phyloP scores from a whole-genome alignment of 1,140 invertebrate species.

The Drosophila punjabiensis region DNA sequence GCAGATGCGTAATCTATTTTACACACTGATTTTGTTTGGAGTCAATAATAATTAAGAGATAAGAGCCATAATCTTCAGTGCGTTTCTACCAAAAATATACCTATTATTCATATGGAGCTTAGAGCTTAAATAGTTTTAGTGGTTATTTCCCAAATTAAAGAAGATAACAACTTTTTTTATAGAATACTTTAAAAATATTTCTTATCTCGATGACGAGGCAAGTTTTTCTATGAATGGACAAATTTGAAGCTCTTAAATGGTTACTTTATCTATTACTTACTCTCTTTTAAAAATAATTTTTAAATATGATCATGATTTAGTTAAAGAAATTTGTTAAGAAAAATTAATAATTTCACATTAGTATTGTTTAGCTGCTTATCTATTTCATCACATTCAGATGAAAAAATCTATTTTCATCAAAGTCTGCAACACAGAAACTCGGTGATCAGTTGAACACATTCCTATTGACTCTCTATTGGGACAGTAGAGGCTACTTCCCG shows the following conservation, averaged over 20 bases:
- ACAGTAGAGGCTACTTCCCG: conserved; percentile 3
- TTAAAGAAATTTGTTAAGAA: neutral
- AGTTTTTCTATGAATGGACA: neutral
- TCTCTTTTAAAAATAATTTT: neutral
- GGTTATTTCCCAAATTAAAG: neutral
- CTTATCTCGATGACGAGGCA: neutral
- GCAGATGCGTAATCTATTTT: neutral
- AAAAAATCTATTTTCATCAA: neutral
- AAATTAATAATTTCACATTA: neutral
- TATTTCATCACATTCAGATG: no score
- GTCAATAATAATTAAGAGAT: neutral
- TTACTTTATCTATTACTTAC: neutral
- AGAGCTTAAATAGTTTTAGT: neutral
- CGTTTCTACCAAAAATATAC: neutral
- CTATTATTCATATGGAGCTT: neutral
- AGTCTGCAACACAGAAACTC: no score
- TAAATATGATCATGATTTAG: neutral
- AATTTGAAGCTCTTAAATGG: neutral
- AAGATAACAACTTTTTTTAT: neutral
- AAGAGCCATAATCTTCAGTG: neutral
- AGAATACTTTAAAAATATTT: neutral
- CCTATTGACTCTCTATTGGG: neutral
- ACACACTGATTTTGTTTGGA: neutral
- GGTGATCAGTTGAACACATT: neutral
- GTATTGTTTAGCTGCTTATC: neutral